These are phyloP conservation scores for Dipus sagitta DNA, from an alignment of 2,797 vertebrate species.

Conservation along the genomic window DNA sequence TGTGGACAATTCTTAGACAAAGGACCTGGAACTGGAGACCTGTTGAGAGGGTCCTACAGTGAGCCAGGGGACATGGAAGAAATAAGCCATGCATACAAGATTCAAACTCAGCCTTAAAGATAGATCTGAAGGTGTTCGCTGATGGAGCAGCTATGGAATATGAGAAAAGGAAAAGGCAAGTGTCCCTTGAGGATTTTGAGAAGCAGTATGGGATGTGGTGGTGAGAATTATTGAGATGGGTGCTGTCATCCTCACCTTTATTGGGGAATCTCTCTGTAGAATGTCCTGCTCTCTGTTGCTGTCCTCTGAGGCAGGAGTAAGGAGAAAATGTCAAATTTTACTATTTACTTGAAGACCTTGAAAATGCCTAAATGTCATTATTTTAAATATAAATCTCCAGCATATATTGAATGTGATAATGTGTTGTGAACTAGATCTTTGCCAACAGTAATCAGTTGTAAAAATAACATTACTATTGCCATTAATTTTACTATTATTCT, in stretches of 20 bases:
- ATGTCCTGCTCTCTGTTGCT: neutral
- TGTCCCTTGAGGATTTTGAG: neutral
- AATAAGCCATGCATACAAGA: neutral
- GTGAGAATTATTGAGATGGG: neutral
- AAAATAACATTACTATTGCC: neutral
- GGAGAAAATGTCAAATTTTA: neutral
- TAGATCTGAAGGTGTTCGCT: neutral
- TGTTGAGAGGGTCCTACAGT: fast-evolving
- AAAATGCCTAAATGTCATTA: neutral
- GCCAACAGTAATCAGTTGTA: neutral
- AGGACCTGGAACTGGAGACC: too few relatives aligned
- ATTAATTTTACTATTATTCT: too few relatives aligned
- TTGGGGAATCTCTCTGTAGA: neutral
- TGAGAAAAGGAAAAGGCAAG: neutral
- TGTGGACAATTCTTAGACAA: neutral
- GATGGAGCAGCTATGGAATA: neutral
- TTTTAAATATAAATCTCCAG: neutral
- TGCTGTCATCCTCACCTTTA: neutral
- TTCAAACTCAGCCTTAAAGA: neutral
- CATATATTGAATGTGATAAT: neutral
- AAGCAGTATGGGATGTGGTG: too few relatives aligned
- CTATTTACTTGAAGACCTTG: neutral
- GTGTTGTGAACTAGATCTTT: neutral
- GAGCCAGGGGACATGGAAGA: neutral
- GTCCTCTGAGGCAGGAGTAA: neutral